Percentiles rank a stretch among this genome's conserved stretches.
Conservation (phyloP, 2,113 vertebrate genomes). For the Microcebus tavaratra region DNA sequence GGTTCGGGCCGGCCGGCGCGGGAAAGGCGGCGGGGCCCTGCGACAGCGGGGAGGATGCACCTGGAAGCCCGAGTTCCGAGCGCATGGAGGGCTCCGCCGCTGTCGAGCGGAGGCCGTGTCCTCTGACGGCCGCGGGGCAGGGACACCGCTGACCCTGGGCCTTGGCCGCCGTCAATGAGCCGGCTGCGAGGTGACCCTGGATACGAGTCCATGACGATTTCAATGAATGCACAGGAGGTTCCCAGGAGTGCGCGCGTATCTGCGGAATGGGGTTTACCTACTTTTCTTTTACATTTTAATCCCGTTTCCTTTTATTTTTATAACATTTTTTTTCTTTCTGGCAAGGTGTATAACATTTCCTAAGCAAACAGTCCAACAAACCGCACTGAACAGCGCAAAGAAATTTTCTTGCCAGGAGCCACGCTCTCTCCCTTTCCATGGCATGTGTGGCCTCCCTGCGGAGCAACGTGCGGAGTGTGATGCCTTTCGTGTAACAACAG, state of each 20-base stretch:
- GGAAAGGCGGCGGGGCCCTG: fast-evolving
- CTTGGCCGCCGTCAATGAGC: not conserved
- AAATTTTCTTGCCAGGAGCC: not conserved
- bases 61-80: not conserved
- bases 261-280: not conserved
- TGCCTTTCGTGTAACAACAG: not conserved
- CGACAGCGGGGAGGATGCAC: no score
- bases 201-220: fast-evolving
- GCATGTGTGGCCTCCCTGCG: not conserved
- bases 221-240: fast-evolving
- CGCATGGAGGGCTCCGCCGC: no score
- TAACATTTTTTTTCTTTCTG: no score
- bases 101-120: not conserved
- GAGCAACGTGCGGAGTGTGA: not conserved
- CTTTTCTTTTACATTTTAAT: not conserved
- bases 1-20: not conserved
- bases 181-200: not conserved
- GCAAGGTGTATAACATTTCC: not conserved
- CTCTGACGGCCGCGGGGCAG: not conserved
- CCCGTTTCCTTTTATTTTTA: not conserved
- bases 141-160: no score
- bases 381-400: not conserved
- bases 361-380: not conserved
- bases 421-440: not conserved
- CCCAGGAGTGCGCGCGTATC: fast-evolving